Evolutionary conservation across 2,113 vertebrate species (phyloP), one percentile per base, ranked within the genome.

Genomic region (Carollia perspicillata): DNA sequence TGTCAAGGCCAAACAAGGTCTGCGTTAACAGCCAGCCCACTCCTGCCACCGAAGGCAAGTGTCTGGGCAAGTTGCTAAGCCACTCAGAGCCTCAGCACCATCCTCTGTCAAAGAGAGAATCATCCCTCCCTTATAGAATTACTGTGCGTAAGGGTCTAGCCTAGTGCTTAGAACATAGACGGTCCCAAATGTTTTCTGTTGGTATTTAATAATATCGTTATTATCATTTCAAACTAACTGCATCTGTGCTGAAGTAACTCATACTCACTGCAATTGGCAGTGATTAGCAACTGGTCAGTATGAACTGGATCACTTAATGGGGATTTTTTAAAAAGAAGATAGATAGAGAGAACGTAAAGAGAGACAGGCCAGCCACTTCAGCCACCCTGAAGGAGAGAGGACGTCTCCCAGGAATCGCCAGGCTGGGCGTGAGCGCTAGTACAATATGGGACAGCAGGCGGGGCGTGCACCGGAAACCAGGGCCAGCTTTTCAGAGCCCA

Each of bases 321-420:
- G 26, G 28, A 44, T 16, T 7, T 5, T 7, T 4, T 8, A 9
- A 10, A 10, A 37, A 40, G 6, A 20, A 30, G 17, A n/a, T 5
- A 49, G 9, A 2, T 18, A 40, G 4, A 37, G 4, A 23, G 0
- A n/a, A 18, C 58, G 12, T 2, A 18, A 6, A 63, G 16, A 30
- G 13, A 68, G 22, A 4, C 0, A 37, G 40, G 26, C 30, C 71
- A 33, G 72, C 20, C 6, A 2, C 12, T 37, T 35, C 23, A 3
- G 65, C 55, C 14, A 0, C 33, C 44, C 20, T 1, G 20, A 60
- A 47, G 53, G 58, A 58, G 44, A 65, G 10, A 69, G 1, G 23
- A n/a, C 26, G 5, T 18, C 53, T 16, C 4, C 1, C 18, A 3
- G 3, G 51, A 26, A 55, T 0, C 0, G 1, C 23, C 42, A 0